phyloP scores from a whole-genome alignment of 2,888 invertebrate genomes.

The Drosophila barbarae region DNA sequence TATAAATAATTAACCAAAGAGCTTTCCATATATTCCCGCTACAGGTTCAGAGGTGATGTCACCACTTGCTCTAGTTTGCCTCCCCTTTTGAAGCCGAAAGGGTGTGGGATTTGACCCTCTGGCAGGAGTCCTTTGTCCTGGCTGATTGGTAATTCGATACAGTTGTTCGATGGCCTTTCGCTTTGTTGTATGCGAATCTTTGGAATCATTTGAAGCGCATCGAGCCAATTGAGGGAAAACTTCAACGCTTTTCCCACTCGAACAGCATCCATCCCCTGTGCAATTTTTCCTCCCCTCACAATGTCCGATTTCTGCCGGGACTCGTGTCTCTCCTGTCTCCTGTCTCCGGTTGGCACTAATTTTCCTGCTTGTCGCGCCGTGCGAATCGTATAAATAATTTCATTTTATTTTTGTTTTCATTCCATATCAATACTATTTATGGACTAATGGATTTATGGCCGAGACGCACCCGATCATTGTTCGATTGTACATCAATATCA shows the following conservation, averaged over 20 bases:
- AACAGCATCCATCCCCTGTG: conserved; percentile 29
- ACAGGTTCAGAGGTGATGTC: conserved; percentile 53
- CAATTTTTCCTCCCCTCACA: conserved; percentile 15
- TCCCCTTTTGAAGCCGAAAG: background rate
- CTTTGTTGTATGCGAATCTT: conserved; percentile 65
- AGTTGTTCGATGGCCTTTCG: conserved; percentile 63
- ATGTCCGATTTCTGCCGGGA: conserved; percentile 9
- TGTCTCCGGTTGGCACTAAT: conserved; percentile 65
- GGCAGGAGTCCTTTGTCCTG: conserved; percentile 51
- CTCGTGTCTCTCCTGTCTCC: conserved; percentile 3
- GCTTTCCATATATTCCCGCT: background rate
- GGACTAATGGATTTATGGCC: conserved; percentile 77
- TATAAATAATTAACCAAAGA: background rate
- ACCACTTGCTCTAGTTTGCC: conserved; percentile 43
- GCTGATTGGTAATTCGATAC: conserved; percentile 76
- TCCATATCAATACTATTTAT: conserved; percentile 73
- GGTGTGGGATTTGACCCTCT: conserved; percentile 23
- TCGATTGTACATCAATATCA: conserved; percentile 60
- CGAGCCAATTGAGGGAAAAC: conserved; percentile 65
- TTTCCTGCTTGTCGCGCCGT: conserved; percentile 72
- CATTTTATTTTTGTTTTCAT: conserved; percentile 59
- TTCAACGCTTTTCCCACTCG: conserved; percentile 38
- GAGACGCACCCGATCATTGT: conserved; percentile 34
- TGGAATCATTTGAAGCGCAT: conserved; percentile 74
- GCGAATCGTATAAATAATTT: conserved; percentile 73